A percentile compares a stretch with the other conserved stretches of the same genome.
Evolutionary conservation across 2,113 vertebrate genomes (phyloP).

Genomic region (Paramisgurnus dabryanus): DNA sequence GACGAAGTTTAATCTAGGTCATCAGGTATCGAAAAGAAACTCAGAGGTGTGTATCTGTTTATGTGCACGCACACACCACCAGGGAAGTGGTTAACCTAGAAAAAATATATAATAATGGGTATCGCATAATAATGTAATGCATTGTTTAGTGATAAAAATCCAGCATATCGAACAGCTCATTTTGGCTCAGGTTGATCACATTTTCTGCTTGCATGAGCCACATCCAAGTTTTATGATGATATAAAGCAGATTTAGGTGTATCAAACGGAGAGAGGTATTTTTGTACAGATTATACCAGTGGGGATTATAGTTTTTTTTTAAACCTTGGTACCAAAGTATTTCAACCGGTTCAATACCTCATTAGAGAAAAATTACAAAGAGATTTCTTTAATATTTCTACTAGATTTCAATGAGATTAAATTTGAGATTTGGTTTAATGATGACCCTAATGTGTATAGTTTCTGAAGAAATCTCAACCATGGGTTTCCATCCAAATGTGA

Average conservation of each 20-base stretch:
- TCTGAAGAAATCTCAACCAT: too few relatives aligned
- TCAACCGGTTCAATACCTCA: background rate
- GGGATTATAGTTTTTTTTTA: slow-evolving; percentile 27
- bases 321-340: background rate
- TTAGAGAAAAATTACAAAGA: background rate
- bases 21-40: slow-evolving; percentile 20
- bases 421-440: too few relatives aligned
- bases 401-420: too few relatives aligned
- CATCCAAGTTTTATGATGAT: slow-evolving; percentile 5
- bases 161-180: slow-evolving; percentile 10
- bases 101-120: background rate
- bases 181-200: slow-evolving; percentile 15
- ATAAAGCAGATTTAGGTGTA: slow-evolving; percentile 27
- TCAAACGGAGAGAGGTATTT: slow-evolving; percentile 32
- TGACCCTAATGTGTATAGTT: too few relatives aligned
- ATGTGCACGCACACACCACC: slow-evolving; percentile 19
- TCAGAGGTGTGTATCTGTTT: slow-evolving; percentile 21
- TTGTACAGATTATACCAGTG: slow-evolving; percentile 10
- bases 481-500: too few relatives aligned
- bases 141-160: slow-evolving; percentile 8
- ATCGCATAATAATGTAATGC: slow-evolving; percentile 3
- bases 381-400: background rate
- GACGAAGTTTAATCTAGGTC: slow-evolving; percentile 34
- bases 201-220: background rate
- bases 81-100: background rate